Conservation (phyloP, 2,797 vertebrate genomes). For the Petrocephalus sullivani region DNA sequence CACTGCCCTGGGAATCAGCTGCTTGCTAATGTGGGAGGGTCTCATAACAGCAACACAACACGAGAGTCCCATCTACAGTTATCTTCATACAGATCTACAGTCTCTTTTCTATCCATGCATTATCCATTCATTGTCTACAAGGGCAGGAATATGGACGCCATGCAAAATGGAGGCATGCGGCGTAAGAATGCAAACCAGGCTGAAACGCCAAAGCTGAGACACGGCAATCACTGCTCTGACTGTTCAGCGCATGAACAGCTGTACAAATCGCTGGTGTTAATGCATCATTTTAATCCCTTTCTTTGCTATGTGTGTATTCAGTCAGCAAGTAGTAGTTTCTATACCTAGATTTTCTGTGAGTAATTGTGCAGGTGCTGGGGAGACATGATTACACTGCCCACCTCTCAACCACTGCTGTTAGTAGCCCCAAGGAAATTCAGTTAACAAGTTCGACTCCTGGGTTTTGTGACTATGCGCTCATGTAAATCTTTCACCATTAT, state of each 20-base stretch:
- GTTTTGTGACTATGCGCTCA: neutral
- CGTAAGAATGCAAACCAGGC: neutral
- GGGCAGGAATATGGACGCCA: neutral
- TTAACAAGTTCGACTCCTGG: neutral
- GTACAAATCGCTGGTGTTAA: neutral
- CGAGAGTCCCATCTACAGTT: neutral
- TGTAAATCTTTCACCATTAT: slow-evolving; percentile 8
- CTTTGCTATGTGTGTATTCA: neutral
- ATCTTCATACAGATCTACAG: neutral
- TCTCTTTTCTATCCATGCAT: neutral
- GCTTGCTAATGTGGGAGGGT: neutral
- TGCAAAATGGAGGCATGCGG: neutral
- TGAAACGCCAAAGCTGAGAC: neutral
- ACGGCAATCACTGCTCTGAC: neutral
- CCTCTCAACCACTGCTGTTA: neutral
- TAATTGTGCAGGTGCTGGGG: neutral
- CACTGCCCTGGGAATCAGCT: neutral
- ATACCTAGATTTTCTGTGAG: neutral
- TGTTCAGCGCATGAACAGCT: slow-evolving; percentile 11
- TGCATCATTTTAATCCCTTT: neutral
- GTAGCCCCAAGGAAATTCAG: neutral
- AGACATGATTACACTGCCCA: neutral
- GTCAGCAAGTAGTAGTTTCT: neutral
- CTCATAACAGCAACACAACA: neutral
- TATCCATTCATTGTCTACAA: neutral